phyloP scores from a whole-genome alignment of 2,888 invertebrate species.

The Drosophila incognita region DNA sequence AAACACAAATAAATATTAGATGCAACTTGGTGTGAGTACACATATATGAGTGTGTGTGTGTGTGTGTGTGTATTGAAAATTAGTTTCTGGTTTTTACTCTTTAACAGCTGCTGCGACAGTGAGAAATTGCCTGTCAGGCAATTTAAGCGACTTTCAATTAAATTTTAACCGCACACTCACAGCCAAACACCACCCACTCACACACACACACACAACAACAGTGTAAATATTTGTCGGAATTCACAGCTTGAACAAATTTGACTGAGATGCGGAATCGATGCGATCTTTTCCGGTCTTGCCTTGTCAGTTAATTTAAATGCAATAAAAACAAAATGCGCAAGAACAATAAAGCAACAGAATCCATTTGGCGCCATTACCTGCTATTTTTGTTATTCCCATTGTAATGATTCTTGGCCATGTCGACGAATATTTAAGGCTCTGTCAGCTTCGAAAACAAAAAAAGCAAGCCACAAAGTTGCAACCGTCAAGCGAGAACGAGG shows the following conservation, averaged over 20 bases:
- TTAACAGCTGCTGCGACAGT: conserved; percentile 59
- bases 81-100: conserved; percentile 36
- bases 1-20: conserved; percentile 63
- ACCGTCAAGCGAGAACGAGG: conserved; percentile 15
- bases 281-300: conserved; percentile 20
- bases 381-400: conserved; percentile 25
- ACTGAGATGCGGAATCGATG: conserved; percentile 35
- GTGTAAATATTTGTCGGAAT: conserved; percentile 7
- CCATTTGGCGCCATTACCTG: conserved; percentile 49
- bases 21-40: conserved; percentile 7
- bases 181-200: conserved; percentile 1
- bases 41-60: conserved; percentile 17
- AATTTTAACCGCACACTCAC: conserved; percentile 15
- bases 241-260: conserved; percentile 67
- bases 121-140: conserved; percentile 68
- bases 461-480: conserved; percentile 40
- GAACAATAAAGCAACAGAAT: conserved; percentile 63
- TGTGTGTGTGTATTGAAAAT: conserved; percentile 29
- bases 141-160: conserved; percentile 68
- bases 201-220: conserved; percentile 22
- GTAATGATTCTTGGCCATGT: conserved; percentile 44
- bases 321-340: conserved; percentile 63
- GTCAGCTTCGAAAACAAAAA: conserved; percentile 56
- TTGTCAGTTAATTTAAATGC: conserved; percentile 60
- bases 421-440: conserved; percentile 60